Conservation (phyloP, 2,113 vertebrate species). For the Hippocampus abdominalis region DNA sequence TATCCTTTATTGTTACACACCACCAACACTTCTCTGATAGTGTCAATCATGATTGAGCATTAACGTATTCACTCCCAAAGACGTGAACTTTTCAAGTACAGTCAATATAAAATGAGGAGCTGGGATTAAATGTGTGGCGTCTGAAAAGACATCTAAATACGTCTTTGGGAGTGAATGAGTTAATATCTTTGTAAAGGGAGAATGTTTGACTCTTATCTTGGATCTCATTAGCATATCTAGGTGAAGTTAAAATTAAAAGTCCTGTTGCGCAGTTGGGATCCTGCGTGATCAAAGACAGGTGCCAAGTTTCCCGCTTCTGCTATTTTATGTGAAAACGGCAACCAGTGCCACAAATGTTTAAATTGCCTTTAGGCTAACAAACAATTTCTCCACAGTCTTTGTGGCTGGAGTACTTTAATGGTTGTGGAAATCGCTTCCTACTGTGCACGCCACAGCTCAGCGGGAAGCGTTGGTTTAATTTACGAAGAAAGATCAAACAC, state of each 20-base stretch:
- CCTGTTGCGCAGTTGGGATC: constrained; percentile 13
- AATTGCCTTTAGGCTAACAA: constrained; percentile 23
- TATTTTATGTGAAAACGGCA: constrained; percentile 7
- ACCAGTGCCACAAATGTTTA: constrained; percentile 20
- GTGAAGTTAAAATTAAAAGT: constrained; percentile 3
- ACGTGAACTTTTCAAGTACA: too few species aligned
- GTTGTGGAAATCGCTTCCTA: constrained; percentile 37
- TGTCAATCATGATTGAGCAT: not conserved
- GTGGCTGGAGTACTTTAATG: constrained; percentile 33
- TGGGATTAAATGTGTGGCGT: too few species aligned
- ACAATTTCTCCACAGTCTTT: constrained; percentile 24
- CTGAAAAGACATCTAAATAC: too few species aligned
- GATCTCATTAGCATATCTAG: not conserved
- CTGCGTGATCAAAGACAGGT: constrained; percentile 15
- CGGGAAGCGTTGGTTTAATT: constrained; percentile 30
- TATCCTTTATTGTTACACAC: not conserved
- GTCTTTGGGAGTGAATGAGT: too few species aligned
- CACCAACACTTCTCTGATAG: too few species aligned
- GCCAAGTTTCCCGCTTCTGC: constrained; percentile 11
- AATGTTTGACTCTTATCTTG: not conserved
- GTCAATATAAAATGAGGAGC: too few species aligned
- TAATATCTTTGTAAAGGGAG: not conserved
- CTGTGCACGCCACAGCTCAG: constrained; percentile 10
- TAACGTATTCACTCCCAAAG: too few species aligned
- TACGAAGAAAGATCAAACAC: constrained; percentile 23